Percentiles rank a stretch among this genome's conserved stretches.
phyloP scores from a whole-genome alignment of 2,888 invertebrate species.

The Papilio demoleus region DNA sequence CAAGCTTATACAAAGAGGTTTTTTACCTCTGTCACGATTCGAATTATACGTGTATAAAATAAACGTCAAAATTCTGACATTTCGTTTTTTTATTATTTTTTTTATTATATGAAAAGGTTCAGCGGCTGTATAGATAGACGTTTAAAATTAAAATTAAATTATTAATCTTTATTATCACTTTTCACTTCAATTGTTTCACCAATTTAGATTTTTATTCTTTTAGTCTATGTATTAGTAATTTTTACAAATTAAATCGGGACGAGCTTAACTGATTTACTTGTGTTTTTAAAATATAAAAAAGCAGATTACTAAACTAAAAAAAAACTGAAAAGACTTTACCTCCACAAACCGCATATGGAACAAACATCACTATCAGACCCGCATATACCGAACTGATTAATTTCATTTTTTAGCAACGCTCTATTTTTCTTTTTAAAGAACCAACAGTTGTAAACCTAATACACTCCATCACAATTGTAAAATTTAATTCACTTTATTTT shows the following conservation, averaged over 20 bases:
- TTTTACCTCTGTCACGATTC: slow-evolving; percentile 8
- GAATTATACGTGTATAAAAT: background rate
- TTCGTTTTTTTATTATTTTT: background rate
- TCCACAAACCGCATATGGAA: slow-evolving; percentile 66
- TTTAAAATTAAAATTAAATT: background rate
- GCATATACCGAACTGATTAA: slow-evolving; percentile 63
- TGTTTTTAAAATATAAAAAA: background rate
- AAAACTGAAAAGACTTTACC: too few relatives aligned
- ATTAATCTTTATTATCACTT: too few relatives aligned
- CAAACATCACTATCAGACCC: slow-evolving; percentile 66
- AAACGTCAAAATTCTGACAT: background rate
- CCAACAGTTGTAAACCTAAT: slow-evolving; percentile 43
- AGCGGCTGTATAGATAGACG: background rate
- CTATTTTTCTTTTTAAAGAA: slow-evolving; percentile 48
- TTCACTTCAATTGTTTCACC: too few relatives aligned
- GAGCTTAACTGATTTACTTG: background rate
- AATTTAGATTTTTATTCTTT: too few relatives aligned
- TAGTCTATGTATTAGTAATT: too few relatives aligned
- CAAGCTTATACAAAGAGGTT: slow-evolving; percentile 1
- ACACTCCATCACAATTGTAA: slow-evolving; percentile 54
- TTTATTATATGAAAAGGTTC: background rate
- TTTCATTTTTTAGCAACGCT: slow-evolving; percentile 59
- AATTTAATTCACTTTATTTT: slow-evolving; percentile 20
- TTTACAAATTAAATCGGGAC: too few relatives aligned
- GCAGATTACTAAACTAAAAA: too few relatives aligned